Evolutionary conservation across 1,140 invertebrate species (phyloP).

Genomic region (Drosophila rhopaloa): DNA sequence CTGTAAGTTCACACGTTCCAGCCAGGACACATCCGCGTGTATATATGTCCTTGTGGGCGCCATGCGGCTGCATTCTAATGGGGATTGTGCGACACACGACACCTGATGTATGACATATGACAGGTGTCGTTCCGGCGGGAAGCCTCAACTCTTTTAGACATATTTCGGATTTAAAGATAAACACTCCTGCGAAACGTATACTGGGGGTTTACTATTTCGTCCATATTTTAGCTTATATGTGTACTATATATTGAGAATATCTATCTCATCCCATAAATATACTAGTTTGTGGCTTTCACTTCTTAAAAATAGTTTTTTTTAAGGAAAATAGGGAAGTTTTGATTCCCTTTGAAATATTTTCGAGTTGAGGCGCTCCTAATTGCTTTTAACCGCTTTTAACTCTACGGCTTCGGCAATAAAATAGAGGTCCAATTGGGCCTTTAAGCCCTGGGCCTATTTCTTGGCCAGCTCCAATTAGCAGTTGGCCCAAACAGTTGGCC

Average conservation of each 20-base stretch:
- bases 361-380: conserved; percentile 10
- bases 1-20: conserved; percentile 63
- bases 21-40: conserved; percentile 29
- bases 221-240: no score
- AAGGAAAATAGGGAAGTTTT: not conserved
- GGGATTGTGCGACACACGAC: conserved; percentile 43
- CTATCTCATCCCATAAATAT: no score
- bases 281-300: no score
- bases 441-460: conserved; percentile 16
- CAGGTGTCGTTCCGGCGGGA: conserved; percentile 29
- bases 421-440: conserved; percentile 20
- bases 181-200: not conserved
- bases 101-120: conserved; percentile 40
- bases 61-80: conserved; percentile 61
- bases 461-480: conserved; percentile 41
- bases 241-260: no score
- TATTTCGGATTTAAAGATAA: not conserved
- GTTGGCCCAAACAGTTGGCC: conserved; percentile 30
- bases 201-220: no score
- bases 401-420: conserved; percentile 41
- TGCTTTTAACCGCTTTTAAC: conserved; percentile 2
- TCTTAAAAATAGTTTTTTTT: no score
- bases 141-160: conserved; percentile 19
- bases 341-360: not conserved
- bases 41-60: conserved; percentile 41